A percentile compares a stretch with the other conserved stretches of the same genome.
Evolutionary conservation across 2,888 invertebrate genomes (phyloP).

Genomic region (Tetragonisca angustula): DNA sequence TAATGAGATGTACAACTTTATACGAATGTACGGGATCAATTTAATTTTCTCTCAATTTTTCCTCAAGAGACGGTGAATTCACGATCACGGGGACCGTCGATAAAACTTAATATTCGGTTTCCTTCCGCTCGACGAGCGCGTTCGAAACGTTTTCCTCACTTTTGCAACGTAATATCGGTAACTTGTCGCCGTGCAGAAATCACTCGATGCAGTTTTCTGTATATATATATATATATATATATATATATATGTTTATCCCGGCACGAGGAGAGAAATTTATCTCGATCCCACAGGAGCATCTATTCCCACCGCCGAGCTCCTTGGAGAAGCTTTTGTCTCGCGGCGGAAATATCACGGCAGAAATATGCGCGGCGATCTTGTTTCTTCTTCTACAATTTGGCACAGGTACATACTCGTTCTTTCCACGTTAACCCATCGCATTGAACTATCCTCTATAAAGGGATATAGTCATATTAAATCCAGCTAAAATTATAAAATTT

Average conservation of each 20-base stretch:
- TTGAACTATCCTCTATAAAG: too few species aligned
- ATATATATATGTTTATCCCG: conserved; percentile 15
- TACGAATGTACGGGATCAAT: neutral
- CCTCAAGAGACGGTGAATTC: neutral
- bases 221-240: too few species aligned
- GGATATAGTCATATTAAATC: too few species aligned
- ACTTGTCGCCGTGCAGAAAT: conserved; percentile 40
- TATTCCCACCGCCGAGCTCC: conserved; percentile 1
- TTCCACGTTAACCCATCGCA: too few species aligned
- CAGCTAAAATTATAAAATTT: too few species aligned
- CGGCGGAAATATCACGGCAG: neutral
- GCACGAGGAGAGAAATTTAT: conserved; percentile 32
- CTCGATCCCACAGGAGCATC: conserved; percentile 31
- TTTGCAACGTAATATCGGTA: conserved; percentile 36
- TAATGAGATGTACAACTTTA: too few species aligned
- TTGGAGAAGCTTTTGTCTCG: neutral
- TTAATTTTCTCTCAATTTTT: conserved; percentile 4
- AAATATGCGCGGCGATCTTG: conserved; percentile 5
- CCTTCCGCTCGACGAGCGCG: conserved; percentile 8
- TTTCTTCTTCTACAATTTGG: neutral
- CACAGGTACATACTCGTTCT: neutral
- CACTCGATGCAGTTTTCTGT: conserved; percentile 36
- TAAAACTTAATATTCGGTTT: conserved; percentile 45
- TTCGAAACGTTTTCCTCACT: conserved; percentile 23
- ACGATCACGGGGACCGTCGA: neutral